A percentile compares a stretch with the other conserved stretches of the same genome.
Evolutionary conservation across 2,113 vertebrate genomes (phyloP).

Genomic region (Indri indri): DNA sequence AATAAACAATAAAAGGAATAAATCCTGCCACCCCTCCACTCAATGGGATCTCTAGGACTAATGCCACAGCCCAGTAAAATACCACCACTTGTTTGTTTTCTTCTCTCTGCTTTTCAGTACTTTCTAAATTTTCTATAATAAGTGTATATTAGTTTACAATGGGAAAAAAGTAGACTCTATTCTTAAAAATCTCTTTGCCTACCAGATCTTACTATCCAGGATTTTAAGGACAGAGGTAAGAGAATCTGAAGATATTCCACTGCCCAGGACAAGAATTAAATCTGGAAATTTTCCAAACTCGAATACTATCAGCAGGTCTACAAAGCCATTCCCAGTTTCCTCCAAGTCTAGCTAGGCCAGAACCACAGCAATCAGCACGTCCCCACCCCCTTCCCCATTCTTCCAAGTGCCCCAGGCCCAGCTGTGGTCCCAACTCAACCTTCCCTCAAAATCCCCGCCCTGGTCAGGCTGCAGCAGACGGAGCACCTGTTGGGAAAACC

Average conservation of each 20-base stretch:
- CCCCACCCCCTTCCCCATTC: background rate
- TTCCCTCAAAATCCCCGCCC: background rate
- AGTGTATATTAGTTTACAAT: background rate
- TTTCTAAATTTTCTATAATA: background rate
- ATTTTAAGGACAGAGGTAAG: background rate
- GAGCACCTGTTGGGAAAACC: background rate
- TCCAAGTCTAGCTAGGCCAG: background rate
- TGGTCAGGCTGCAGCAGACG: background rate
- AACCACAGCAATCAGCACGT: accelerated
- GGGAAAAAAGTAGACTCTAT: background rate
- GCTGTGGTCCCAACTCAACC: accelerated
- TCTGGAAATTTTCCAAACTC: background rate
- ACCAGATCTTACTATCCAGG: background rate
- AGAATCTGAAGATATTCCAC: background rate
- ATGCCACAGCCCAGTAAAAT: background rate
- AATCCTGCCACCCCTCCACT: background rate
- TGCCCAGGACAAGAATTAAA: background rate
- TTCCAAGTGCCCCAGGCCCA: background rate
- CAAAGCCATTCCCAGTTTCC: background rate
- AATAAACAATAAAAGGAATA: background rate
- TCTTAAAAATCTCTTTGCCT: background rate
- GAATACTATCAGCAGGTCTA: background rate
- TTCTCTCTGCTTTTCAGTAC: background rate
- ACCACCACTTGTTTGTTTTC: background rate
- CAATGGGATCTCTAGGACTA: background rate